phyloP scores from a whole-genome alignment of 2,888 invertebrate species.

The Temnothorax unifasciatus region DNA sequence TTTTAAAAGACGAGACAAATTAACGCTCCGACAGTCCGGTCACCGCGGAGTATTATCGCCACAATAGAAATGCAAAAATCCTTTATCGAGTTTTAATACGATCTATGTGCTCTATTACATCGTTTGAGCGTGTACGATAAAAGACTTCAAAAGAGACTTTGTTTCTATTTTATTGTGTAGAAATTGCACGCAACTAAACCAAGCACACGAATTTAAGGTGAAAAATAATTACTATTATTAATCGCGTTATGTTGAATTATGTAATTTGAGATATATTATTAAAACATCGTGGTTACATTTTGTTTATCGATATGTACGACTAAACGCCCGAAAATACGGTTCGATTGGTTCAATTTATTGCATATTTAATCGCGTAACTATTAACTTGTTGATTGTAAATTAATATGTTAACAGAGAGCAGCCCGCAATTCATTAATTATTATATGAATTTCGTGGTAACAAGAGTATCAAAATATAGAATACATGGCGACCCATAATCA shows the following conservation, averaged over 20 bases:
- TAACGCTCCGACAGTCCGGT: background rate
- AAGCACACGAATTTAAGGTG: background rate
- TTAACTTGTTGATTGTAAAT: conserved; percentile 60
- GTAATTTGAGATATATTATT: conserved; percentile 55
- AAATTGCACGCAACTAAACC: background rate
- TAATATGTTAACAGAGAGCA: conserved; percentile 58
- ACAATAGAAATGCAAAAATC: background rate
- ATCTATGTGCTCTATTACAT: background rate
- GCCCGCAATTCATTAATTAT: conserved; percentile 57
- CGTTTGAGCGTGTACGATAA: too few species aligned
- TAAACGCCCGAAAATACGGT: conserved; percentile 51
- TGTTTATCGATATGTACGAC: conserved; percentile 48
- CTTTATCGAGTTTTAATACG: background rate
- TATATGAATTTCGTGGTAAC: conserved; percentile 56
- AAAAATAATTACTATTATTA: conserved; percentile 42
- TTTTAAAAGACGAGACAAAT: conserved; percentile 18
- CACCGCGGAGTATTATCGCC: background rate
- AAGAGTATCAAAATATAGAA: conserved; percentile 56
- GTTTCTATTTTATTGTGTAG: background rate
- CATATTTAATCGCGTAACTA: conserved; percentile 60
- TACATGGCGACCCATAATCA: conserved; percentile 46
- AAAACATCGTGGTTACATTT: conserved; percentile 48
- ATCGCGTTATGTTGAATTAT: conserved; percentile 15
- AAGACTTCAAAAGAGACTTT: background rate
- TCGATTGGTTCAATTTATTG: conserved; percentile 56